Base-by-base conservation (phyloP, 2,888 invertebrate species). In the Labia minor region DNA sequence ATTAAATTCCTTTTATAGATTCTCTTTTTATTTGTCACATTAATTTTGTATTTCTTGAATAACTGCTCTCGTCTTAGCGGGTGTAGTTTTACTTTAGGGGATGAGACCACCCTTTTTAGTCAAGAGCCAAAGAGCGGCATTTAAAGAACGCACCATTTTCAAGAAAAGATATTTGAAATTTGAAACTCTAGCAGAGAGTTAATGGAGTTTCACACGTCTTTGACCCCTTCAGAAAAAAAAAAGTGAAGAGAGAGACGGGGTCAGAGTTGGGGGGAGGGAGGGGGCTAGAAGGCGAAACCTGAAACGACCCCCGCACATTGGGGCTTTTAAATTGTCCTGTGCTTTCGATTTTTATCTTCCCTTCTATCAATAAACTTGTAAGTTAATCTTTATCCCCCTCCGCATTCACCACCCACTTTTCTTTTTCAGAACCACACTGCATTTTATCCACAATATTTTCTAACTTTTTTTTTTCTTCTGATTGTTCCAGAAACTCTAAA, bases 261-360 rank as follows among this genome's bases (percentile, higher is more conserved):
- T 26, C 26, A 26, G 8, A 8, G 26, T 3, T 26, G 26, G 26
- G 26, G 26, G 4, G 4, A 26, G 26, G 26, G 26, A 8, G 26
- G 26, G 4, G 26, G 26, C 8, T 6, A 26, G 26, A 26, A n/a
- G n/a, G 26, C 3, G 26, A 26, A 26, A 26, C 26, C 26, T 26
- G 26, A 26, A 26, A 26, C 26, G 26, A 8, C 26, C 26, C 26
- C 26, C 49, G 49, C 3, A 14, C 14, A 33, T 33, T 11, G 14
- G 14, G 49, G 49, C 49, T 49, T 49, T 49, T 49, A 49, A 49
- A 49, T 49, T 49, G 49, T 49, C 49, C 49, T 49, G 26, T 26
- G 49, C 49, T 49, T 49, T 49, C 49, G 49, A 49, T 49, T 49
- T 49, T 49, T 49, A 49, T 49, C 49, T 49, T 49, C 49, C 49